A percentile compares a stretch with the other conserved stretches of the same genome.
phyloP scores from a whole-genome alignment of 2,888 invertebrate species.

The Scaptodrosophila latifasciaeformis region DNA sequence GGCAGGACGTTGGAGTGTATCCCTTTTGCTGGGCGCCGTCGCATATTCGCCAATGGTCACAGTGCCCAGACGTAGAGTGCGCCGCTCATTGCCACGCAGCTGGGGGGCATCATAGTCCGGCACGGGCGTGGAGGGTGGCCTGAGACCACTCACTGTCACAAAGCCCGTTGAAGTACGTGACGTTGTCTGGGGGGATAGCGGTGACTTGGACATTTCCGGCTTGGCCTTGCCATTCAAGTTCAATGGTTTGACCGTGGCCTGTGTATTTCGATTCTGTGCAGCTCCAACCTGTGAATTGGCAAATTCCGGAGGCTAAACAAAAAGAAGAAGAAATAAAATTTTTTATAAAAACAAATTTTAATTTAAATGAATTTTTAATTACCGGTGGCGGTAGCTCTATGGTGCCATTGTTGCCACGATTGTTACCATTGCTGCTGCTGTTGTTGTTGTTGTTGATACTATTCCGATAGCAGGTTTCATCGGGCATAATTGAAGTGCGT shows the following conservation, averaged over 20 bases:
- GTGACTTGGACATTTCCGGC: constrained; percentile 8
- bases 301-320: constrained; percentile 70
- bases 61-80: constrained; percentile 79
- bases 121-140: constrained; percentile 62
- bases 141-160: constrained; percentile 43
- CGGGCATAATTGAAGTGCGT: constrained; percentile 72
- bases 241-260: not conserved
- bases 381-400: constrained; percentile 69
- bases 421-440: constrained; percentile 40
- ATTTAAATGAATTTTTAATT: constrained; percentile 30
- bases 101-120: constrained; percentile 64
- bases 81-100: constrained; percentile 75
- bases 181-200: constrained; percentile 3
- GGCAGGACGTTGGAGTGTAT: constrained; percentile 42
- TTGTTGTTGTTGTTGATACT: constrained; percentile 44
- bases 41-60: constrained; percentile 83
- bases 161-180: constrained; percentile 34
- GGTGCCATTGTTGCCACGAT: constrained; percentile 26
- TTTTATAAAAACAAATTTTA: not conserved
- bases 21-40: constrained; percentile 73
- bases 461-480: constrained; percentile 71
- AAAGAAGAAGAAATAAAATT: not conserved
- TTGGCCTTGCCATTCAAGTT: not conserved
- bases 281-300: constrained; percentile 68
- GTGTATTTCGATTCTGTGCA: no score